Evolutionary conservation across 1,140 invertebrate species (phyloP), one percentile per base, ranked within the genome.

Genomic region (Scaptodrosophila lebanonensis): DNA sequence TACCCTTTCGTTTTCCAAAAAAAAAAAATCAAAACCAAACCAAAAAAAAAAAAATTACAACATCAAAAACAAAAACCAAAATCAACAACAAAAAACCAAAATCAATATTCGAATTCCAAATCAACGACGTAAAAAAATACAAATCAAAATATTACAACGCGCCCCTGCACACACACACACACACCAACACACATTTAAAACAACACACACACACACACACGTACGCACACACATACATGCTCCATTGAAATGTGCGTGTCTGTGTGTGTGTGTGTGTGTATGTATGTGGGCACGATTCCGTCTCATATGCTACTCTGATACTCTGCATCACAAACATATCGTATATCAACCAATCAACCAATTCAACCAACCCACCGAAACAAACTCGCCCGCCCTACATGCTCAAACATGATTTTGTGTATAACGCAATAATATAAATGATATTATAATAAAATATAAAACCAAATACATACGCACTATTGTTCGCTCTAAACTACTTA

Each of bases 1-100:
- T 69, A 72, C 72, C 72, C 61, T 77, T 77, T 77, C 68, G 72
- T 72, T 77, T 77, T 67, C 66, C 66, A 71, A 77, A 52, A 76
- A 75, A 75, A 66, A 63, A 76, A 66, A 76, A 59, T 53, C 33
- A 60, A 58, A 73, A 64, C 27, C 36, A 75, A 48, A 67, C 50
- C 29, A 53, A 38, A 71, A 47, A 66, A 50, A 54, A 18, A 66
- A 33, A 48, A 49, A 56, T 54, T 62, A 65, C 69, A 53, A 39
- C 53, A 61, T 48, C 35, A 40, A 65, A 51, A 45, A 47, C 43
- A 11, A 32, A 25, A 57, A 65, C 17, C 43, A 54, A 40, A 45
- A 63, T 58, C 20, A 47, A 47, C 35, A 3, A 18, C 48, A 62
- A 49, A 48, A 25, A 44, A 62, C 45, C 17, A 17, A 42, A 56